Percentiles rank a stretch among this genome's conserved stretches.
These are phyloP conservation scores for Brachionus calyciflorus DNA, from an alignment of 1,140 invertebrate genomes.

Conservation along the genomic window DNA sequence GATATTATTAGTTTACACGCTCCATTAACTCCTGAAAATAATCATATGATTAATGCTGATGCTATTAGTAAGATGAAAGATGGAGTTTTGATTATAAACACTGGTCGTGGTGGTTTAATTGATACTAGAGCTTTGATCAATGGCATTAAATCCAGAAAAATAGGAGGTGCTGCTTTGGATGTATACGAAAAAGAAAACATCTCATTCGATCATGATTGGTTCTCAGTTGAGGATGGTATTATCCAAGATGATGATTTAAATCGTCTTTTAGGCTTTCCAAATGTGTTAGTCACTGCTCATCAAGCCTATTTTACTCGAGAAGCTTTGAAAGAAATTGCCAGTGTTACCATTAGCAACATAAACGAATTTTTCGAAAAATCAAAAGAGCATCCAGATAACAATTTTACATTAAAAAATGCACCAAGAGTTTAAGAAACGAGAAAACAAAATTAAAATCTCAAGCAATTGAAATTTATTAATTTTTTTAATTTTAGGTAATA, in stretches of 20 bases:
- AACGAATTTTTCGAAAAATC: slow-evolving; percentile 20
- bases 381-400: background rate
- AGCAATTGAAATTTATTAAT: background rate
- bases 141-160: slow-evolving; percentile 32
- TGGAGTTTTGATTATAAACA: slow-evolving; percentile 18
- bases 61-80: slow-evolving; percentile 38
- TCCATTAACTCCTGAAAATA: slow-evolving; percentile 9
- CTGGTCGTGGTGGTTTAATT: slow-evolving; percentile 27
- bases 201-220: slow-evolving; percentile 28
- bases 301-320: slow-evolving; percentile 39
- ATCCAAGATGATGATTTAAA: slow-evolving; percentile 11
- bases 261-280: background rate
- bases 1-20: slow-evolving; percentile 22
- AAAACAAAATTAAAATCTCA: too few species aligned
- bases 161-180: slow-evolving; percentile 43
- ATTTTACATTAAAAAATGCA: slow-evolving; percentile 23
- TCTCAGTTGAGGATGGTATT: background rate
- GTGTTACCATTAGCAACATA: slow-evolving; percentile 1
- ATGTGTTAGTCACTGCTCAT: slow-evolving; percentile 37
- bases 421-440: slow-evolving; percentile 8
- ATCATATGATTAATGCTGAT: slow-evolving; percentile 17
- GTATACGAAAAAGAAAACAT: slow-evolving; percentile 45
- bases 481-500: background rate
- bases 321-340: slow-evolving; percentile 40
- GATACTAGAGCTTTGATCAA: slow-evolving; percentile 22